Base-by-base conservation (phyloP, 2,113 vertebrate species). In the Pelecanoides urinatrix region DNA sequence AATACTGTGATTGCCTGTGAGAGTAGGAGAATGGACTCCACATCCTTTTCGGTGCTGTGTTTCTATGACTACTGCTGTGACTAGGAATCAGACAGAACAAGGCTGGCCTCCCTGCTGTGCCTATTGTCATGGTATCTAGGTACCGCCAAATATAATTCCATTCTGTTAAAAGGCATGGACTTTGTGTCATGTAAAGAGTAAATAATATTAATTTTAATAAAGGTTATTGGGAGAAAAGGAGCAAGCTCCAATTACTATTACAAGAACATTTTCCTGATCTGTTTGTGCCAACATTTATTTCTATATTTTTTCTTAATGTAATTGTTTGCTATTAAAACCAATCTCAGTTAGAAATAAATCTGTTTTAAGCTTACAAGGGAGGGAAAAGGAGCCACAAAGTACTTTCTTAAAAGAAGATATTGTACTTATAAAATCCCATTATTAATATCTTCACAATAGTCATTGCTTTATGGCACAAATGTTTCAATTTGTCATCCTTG, bases 21-120 rank as follows among this genome's bases (percentile, higher is more conserved):
- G 62, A 83, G 58, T 2, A 40, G 42, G 47, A 62, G 70, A 94
- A 87, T 27, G 38, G 74, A 47, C 68, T 93, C 77, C 71, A 79
- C 44, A 52, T 65, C 42, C 66, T 16, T 52, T 75, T 88, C 15
- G 5, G 44, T 68, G 53, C 63, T 30, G 36, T 59, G 73, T 95
- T 97, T 94, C 94, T 92, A 86, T 97, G 92, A 55, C 76, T 96
- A 94, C 80, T 96, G 65, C 86, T 63, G 73, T 36, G 68, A 93
- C 30, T 22, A 22, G 50, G 78, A 72, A 81, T 62, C 32, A 84
- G 45, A 40, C 29, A 89, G 59, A 94, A 27, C 19, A 63, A 62
- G 55, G 50, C 36, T 74, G 49, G 29, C 11, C 36, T 62, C 42
- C 45, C 58, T 36, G 21, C 21, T 42, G 36, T 79, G 58, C 52